Conservation (phyloP, 1,140 invertebrate genomes). For the Pseudachorutes palmiensis region DNA sequence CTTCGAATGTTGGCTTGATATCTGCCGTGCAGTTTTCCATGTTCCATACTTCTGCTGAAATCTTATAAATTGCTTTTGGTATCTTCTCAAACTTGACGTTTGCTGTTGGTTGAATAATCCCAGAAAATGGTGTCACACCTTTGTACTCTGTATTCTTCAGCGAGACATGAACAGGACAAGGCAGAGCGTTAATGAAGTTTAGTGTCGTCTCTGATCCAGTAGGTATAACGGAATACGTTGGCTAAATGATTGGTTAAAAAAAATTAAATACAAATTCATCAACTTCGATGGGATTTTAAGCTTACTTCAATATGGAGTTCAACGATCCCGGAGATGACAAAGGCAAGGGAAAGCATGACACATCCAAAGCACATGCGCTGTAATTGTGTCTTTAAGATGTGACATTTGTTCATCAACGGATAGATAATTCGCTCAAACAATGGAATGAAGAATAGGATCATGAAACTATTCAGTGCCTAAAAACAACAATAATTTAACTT, state of each 20-base stretch:
- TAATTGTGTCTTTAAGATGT: slow-evolving; percentile 55
- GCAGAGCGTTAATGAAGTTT: slow-evolving; percentile 40
- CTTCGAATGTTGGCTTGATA: neutral
- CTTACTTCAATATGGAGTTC: slow-evolving; percentile 69
- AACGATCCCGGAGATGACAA: slow-evolving; percentile 75
- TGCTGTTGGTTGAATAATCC: neutral
- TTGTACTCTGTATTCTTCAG: slow-evolving; percentile 1
- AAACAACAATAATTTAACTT: slow-evolving; percentile 1
- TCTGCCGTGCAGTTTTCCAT: neutral
- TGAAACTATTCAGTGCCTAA: slow-evolving; percentile 65
- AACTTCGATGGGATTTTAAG: neutral
- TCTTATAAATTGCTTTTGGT: neutral
- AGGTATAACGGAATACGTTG: slow-evolving; percentile 38
- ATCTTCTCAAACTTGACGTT: neutral
- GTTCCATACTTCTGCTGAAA: neutral
- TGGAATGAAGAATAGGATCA: slow-evolving; percentile 79
- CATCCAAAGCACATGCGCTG: slow-evolving; percentile 69
- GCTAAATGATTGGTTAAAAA: neutral
- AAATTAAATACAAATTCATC: neutral
- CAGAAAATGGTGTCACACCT: neutral
- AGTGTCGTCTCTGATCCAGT: slow-evolving; percentile 36
- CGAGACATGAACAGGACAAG: neutral
- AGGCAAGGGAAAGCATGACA: slow-evolving; percentile 68
- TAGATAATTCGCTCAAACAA: slow-evolving; percentile 63
- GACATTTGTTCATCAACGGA: slow-evolving; percentile 32